phyloP scores from a whole-genome alignment of 2,797 vertebrate genomes.

The Poeciliopsis presidionis region DNA sequence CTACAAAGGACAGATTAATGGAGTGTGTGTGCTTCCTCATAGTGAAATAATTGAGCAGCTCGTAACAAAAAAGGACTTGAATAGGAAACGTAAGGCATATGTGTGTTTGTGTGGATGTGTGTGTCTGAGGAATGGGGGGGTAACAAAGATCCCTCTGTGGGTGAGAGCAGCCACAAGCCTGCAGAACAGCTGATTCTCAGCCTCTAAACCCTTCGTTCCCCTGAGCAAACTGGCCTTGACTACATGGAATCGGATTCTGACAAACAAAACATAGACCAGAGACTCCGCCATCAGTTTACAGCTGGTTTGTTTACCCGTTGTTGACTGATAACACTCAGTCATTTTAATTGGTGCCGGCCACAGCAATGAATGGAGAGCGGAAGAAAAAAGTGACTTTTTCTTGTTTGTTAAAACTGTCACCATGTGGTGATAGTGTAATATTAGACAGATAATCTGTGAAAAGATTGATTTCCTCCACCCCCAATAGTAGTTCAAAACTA shows the following conservation, averaged over 20 bases:
- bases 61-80: background rate
- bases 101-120: slow-evolving; percentile 25
- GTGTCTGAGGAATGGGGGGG: slow-evolving; percentile 37
- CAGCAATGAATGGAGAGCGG: background rate
- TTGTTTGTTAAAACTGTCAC: too few relatives aligned
- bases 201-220: slow-evolving; percentile 58
- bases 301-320: slow-evolving; percentile 18
- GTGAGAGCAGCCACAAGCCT: slow-evolving; percentile 65
- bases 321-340: slow-evolving; percentile 11
- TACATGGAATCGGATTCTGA: slow-evolving; percentile 33
- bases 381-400: background rate
- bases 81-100: slow-evolving; percentile 21
- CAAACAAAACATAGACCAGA: slow-evolving; percentile 47
- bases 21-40: slow-evolving; percentile 1
- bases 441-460: too few relatives aligned
- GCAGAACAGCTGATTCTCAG: slow-evolving; percentile 76
- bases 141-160: slow-evolving; percentile 77
- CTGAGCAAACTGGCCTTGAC: slow-evolving; percentile 36
- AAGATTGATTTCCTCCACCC: too few relatives aligned
- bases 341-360: slow-evolving; percentile 1
- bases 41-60: slow-evolving; percentile 28
- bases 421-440: too few relatives aligned
- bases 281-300: slow-evolving; percentile 4
- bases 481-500: too few relatives aligned
- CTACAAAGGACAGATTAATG: slow-evolving; percentile 12